Evolutionary conservation across 2,113 vertebrate genomes (phyloP), one percentile per base, ranked within the genome.

Genomic region (Pedionomus torquatus): DNA sequence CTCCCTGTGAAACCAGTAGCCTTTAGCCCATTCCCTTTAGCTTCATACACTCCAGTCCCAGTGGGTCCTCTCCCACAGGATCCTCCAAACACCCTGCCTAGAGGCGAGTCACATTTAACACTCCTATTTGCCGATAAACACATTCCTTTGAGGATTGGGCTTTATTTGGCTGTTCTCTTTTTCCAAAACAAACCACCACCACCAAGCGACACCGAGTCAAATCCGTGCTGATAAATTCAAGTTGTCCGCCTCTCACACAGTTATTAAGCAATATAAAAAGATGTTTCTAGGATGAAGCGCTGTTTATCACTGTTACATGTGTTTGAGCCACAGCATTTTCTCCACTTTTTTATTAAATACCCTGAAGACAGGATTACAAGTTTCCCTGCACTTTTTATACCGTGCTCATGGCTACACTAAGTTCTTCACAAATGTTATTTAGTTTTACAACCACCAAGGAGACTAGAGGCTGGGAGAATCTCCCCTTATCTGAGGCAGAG

Each of bases 311-410:
- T 11, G 41, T 41, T 41, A 70, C 44, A 68, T n/a, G 11, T 31
- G 28, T 87, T 55, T 55, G 18, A 76, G 64, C 57, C 35, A 57
- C 54, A 63, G 49, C 30, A 21, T 85, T 79, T 70, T 57, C 58
- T 58, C 80, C 58, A 20, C 39, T 81, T 68, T 41, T 35, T 43
- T 52, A 60, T 86, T 78, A 91, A 86, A 91, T 13, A 35, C 74
- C 87, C 54, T 44, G 28, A 63, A 80, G 86, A 80, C 54, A 85
- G 54, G 48, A 89, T 80, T 76, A 89, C 63, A 57, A 23, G 75
- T 69, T 84, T 75, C 68, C 54, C 75, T 61, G 18, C 33, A 64
- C 78, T 43, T 87, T 83, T 87, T 76, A 75, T 28, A 33, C 49
- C 57, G 25, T 8, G 55, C 63, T 77, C n/a, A n/a, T 44, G 48